Evolutionary conservation across 2,797 vertebrate species (phyloP), one percentile per base, ranked within the genome.

Genomic region (Phrynocephalus vlangalii): DNA sequence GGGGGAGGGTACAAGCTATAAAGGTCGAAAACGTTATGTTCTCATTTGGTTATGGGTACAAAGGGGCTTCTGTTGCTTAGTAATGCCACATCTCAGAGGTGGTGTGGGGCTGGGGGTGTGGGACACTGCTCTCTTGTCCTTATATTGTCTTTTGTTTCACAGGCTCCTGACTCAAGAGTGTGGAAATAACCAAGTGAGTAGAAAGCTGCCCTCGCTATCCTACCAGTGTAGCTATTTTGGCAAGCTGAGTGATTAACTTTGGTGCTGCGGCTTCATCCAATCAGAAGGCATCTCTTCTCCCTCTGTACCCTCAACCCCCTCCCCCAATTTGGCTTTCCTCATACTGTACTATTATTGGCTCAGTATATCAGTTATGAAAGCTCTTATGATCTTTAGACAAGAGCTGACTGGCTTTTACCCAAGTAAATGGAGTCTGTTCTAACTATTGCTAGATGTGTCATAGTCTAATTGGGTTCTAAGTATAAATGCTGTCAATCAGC

Each of bases 381-480:
- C 80, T 82, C 44, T 1, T 66, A 38, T 9, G 79, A 70, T 2
- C 1, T 4, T 13, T 6, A 6, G 24, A 2, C 15, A 79, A 8
- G 26, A 63, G 9, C 20, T 50, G 71, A 3, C 0, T 85, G 15
- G 9, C 48, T 90, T 92, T 89, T 75, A 91, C n/a, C 67, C 1
- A 90, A 86, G 67, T 78, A 20, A 83, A 92, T 13, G 24, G 63
- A 90, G 26, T 1, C 5, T 1, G 1, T 26, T 28, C 91, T 89
- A 82, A 86, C 10, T 20, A 16, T 11, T 78, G 79, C 84, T 86
- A 88, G 86, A 91, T 76, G 13, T 66, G 1, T 1, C 52, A 1
- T 71, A 11, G 50, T 89, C 30, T 87, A 50, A 88, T 90, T 90
- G 89, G 16, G 60, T 85, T 67, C 68, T n/a, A 33, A 48, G 75